Evolutionary conservation across 2,113 vertebrate species (phyloP).

Genomic region (Coturnix japonica): DNA sequence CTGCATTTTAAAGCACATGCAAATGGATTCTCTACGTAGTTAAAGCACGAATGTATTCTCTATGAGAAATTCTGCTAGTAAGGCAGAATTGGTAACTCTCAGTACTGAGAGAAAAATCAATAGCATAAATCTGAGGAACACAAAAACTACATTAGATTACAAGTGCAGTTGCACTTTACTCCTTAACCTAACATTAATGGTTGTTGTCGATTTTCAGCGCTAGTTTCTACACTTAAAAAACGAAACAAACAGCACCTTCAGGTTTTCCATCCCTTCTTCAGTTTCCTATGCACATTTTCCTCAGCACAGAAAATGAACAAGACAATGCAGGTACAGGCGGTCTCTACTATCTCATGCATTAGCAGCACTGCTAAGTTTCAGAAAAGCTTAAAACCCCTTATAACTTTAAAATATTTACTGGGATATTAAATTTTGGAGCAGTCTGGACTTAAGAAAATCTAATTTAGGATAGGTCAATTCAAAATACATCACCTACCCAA

Average conservation of each 20-base stretch:
- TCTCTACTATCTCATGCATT: conserved; percentile 47
- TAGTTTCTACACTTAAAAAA: background rate
- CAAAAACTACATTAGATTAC: background rate
- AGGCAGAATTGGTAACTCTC: background rate
- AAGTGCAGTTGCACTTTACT: background rate
- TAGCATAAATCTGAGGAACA: background rate
- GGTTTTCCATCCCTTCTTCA: background rate
- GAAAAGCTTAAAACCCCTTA: conserved; percentile 34
- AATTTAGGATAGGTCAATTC: conserved; percentile 60
- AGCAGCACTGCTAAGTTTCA: conserved; percentile 4
- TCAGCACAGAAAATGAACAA: background rate
- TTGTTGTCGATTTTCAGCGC: background rate
- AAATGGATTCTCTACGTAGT: background rate
- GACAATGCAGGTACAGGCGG: background rate
- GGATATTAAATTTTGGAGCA: conserved; percentile 17
- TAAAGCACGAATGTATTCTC: background rate
- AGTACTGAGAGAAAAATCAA: background rate
- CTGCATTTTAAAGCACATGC: conserved; percentile 25
- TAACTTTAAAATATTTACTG: background rate
- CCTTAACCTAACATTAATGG: background rate
- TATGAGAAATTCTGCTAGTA: background rate
- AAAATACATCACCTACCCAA: conserved; percentile 61
- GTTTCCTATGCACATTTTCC: background rate
- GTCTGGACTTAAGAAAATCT: conserved; percentile 26
- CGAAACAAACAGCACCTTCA: background rate